Conservation (phyloP, 2,888 invertebrate species). For the Aromia moschata region DNA sequence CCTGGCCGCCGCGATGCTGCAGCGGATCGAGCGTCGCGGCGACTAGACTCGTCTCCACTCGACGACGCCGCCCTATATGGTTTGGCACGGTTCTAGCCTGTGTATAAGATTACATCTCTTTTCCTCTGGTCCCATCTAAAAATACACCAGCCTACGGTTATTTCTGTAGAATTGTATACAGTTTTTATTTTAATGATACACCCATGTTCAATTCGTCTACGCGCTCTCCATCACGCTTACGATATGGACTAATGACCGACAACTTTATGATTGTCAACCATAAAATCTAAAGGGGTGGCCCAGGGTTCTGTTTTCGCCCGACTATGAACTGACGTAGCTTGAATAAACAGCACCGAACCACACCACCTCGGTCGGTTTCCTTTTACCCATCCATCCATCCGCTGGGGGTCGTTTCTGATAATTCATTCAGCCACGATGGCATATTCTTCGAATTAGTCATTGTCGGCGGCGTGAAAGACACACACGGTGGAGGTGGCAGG, state of each 20-base stretch:
- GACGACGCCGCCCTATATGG: constrained; percentile 63
- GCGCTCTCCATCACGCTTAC: constrained; percentile 32
- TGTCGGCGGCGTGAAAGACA: constrained; percentile 51
- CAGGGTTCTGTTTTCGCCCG: too few relatives aligned
- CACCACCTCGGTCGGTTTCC: too few relatives aligned
- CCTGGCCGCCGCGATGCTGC: constrained; percentile 9
- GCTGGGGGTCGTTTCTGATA: constrained; percentile 15
- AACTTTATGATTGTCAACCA: too few relatives aligned
- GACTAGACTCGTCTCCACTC: constrained; percentile 56
- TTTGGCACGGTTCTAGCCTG: constrained; percentile 61
- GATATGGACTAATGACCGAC: too few relatives aligned
- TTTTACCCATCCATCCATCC: too few relatives aligned
- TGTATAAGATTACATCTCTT: constrained; percentile 65
- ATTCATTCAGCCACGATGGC: constrained; percentile 38
- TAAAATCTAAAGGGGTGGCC: too few relatives aligned
- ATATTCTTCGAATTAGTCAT: constrained; percentile 55
- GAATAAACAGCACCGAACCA: too few relatives aligned
- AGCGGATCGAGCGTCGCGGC: constrained; percentile 45
- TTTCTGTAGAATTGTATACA: constrained; percentile 62
- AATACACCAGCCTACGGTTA: constrained; percentile 61
- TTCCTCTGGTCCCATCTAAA: constrained; percentile 62
- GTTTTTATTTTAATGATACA: constrained; percentile 60
- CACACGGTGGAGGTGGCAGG: constrained; percentile 53
- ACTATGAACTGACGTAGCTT: too few relatives aligned
- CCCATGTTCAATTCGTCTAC: constrained; percentile 52